Percentiles rank a stretch among this genome's conserved stretches.
These are phyloP conservation scores for Leistus spinibarbis DNA, from an alignment of 2,888 invertebrate species.

Conservation along the genomic window DNA sequence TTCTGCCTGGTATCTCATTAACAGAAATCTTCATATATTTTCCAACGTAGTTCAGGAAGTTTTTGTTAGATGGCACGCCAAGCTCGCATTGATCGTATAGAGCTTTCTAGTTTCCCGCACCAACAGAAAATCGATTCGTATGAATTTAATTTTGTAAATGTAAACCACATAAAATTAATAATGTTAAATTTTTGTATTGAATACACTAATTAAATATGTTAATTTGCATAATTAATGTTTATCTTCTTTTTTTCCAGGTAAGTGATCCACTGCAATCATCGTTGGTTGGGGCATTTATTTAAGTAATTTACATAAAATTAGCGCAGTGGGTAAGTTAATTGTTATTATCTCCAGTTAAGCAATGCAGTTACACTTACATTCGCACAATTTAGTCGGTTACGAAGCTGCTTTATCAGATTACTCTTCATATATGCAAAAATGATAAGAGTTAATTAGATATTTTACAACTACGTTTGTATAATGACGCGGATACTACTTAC, in stretches of 20 bases:
- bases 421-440: not conserved
- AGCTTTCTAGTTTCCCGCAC: not conserved
- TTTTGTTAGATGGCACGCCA: constrained; percentile 16
- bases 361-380: not conserved
- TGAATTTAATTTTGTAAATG: not conserved
- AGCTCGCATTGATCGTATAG: not conserved
- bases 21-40: not conserved
- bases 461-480: not conserved
- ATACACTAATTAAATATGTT: not conserved
- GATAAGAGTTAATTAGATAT: not conserved
- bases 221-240: not conserved
- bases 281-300: not conserved
- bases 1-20: not conserved
- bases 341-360: not conserved
- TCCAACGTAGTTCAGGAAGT: constrained; percentile 4
- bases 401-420: not conserved
- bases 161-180: not conserved
- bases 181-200: not conserved
- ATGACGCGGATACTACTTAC: not conserved
- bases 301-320: not conserved
- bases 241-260: constrained; percentile 31
- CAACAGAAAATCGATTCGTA: constrained; percentile 10
- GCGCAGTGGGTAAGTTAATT: not conserved
- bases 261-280: constrained; percentile 22
- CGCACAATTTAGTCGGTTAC: not conserved